Percentiles rank a stretch among this genome's conserved stretches.
These are phyloP conservation scores for Drepana falcataria DNA, from an alignment of 2,888 invertebrate species.

Conservation along the genomic window DNA sequence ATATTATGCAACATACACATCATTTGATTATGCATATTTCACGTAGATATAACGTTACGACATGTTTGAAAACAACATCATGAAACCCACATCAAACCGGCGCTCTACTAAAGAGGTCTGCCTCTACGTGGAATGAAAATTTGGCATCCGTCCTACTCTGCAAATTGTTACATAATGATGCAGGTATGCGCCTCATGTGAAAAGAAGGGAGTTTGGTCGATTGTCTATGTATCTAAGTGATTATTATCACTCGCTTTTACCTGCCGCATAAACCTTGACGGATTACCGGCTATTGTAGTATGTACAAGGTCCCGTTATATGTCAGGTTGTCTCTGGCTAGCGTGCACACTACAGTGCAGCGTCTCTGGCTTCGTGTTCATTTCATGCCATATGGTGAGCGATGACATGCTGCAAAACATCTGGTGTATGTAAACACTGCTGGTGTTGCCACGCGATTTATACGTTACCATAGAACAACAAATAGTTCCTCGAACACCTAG, in stretches of 20 bases:
- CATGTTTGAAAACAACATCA: background rate
- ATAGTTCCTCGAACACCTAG: too few relatives aligned
- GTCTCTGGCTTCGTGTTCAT: conserved; percentile 15
- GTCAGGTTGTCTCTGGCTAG: conserved; percentile 7
- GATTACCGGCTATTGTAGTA: conserved; percentile 1
- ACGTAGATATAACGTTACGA: background rate
- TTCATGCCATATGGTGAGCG: conserved; percentile 26
- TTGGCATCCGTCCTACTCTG: conserved; percentile 64
- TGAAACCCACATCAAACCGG: background rate
- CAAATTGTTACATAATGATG: conserved; percentile 67
- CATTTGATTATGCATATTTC: background rate
- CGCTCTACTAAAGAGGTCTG: conserved; percentile 19
- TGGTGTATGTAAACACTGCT: conserved; percentile 14
- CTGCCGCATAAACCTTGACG: conserved; percentile 1
- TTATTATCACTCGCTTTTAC: background rate
- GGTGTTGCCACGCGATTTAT: background rate
- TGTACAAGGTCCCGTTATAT: conserved; percentile 13
- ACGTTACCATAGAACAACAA: too few relatives aligned
- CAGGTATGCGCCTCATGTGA: conserved; percentile 49
- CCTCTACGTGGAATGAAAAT: conserved; percentile 45
- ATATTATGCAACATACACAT: background rate
- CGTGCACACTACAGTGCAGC: conserved; percentile 15
- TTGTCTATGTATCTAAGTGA: conserved; percentile 15
- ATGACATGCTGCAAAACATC: conserved; percentile 18
- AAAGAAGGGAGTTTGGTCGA: conserved; percentile 25